Evolutionary conservation across 1,140 invertebrate species (phyloP), one percentile per base, ranked within the genome.

Genomic region (Zaprionus kolodkinae): DNA sequence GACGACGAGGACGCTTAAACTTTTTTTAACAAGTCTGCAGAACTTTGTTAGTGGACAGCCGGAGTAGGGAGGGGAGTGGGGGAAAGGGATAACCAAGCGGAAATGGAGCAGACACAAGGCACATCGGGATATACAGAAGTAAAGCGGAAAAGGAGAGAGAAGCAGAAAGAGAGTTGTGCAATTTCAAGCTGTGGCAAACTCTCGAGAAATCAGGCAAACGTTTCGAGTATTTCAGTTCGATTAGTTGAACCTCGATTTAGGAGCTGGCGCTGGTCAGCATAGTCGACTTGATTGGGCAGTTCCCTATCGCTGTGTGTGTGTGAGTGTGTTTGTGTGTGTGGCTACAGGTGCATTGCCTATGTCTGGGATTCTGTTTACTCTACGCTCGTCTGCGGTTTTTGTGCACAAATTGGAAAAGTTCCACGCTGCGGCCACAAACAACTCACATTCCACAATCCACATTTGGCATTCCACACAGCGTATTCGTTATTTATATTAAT

Each of bases 391-490:
- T 73, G 64, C 15, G 17, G 63, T 38, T 56, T 81, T 60, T 69
- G 70, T 73, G 62, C 74, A 74, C 80, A 88, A 89, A 89, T 88
- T 88, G 84, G 78, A 88, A 88, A 89, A 88, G 85, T 88, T 88
- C 68, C 57, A 50, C 71, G 62, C 66, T 61, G 61, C 61, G 69
- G 54, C 70, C 68, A 73, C 77, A 79, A 61, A 79, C 45, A 48
- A 48, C 15, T 15, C 45, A 11, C 15, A 48, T 48, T 17, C 45
- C 45, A 48, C 43, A 48, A 10, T 15, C 43, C 15, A 21, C 45
- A 48, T 48, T 15, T 11, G 15, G 17, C 45, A 48, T 48, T 15
- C 45, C 45, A 48, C 45, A 48, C 9, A 17, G 15, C 66, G 40
- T 30, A 69, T 77, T 69, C 66, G 57, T 68, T 75, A 83, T 83